Percentiles rank a stretch among this genome's conserved stretches.
These are phyloP conservation scores for Cryptotermes secundus DNA, from an alignment of 1,140 invertebrate species.

Conservation along the genomic window DNA sequence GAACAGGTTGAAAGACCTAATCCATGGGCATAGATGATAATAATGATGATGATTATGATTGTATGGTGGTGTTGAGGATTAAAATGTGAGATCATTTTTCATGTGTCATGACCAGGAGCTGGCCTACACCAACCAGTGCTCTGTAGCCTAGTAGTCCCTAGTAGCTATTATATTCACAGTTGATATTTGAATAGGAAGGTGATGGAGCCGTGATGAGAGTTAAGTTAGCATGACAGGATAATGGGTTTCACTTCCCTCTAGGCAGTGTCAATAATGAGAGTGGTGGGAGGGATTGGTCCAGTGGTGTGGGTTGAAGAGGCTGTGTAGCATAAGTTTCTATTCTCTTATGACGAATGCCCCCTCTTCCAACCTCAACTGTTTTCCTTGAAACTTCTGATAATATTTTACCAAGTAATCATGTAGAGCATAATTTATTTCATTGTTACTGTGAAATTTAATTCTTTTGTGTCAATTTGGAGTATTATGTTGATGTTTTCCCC, in stretches of 20 bases:
- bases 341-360: constrained; percentile 23
- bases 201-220: constrained; percentile 25
- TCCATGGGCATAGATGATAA: no score
- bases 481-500: constrained; percentile 17
- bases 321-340: constrained; percentile 26
- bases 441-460: background rate
- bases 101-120: background rate
- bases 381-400: background rate
- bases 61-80: no score
- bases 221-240: constrained; percentile 26
- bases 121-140: background rate
- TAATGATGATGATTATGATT: no score
- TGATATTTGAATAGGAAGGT: background rate
- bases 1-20: no score
- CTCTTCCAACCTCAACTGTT: background rate
- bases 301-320: background rate
- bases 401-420: background rate
- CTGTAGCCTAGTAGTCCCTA: background rate
- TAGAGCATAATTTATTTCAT: background rate
- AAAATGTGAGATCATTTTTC: no score
- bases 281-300: background rate
- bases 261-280: background rate
- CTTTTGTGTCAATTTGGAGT: constrained; percentile 23
- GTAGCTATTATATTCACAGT: constrained; percentile 7
- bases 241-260: constrained; percentile 25